These are phyloP conservation scores for Aphelenchoides besseyi DNA, from an alignment of 1,140 invertebrate species.

Conservation along the genomic window DNA sequence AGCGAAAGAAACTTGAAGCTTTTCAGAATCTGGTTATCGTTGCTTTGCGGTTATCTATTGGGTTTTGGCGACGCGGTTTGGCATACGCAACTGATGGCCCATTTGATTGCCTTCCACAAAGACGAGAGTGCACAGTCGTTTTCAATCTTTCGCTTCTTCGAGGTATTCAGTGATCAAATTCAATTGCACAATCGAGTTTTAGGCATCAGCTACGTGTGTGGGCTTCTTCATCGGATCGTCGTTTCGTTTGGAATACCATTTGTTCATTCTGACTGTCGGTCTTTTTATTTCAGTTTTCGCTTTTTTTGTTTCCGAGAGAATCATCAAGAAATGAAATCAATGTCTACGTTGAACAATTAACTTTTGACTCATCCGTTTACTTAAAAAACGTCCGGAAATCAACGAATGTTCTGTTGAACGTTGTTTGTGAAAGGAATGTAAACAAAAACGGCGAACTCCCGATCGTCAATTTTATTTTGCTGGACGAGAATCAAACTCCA, in stretches of 20 bases:
- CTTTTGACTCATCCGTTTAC: too few species aligned
- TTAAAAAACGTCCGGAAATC: too few species aligned
- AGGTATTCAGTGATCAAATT: neutral
- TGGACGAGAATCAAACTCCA: too few species aligned
- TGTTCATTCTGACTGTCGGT: neutral
- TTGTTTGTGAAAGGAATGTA: too few species aligned
- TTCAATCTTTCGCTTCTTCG: slow-evolving; percentile 88
- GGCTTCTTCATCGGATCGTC: neutral
- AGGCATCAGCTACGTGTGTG: neutral
- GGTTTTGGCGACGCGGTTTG: slow-evolving; percentile 71
- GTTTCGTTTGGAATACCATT: neutral
- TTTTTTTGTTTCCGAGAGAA: too few species aligned
- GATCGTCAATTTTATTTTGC: too few species aligned
- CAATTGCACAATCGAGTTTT: neutral
- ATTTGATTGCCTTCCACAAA: slow-evolving; percentile 79
- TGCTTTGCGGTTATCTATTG: slow-evolving; percentile 82
- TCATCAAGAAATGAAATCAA: too few species aligned
- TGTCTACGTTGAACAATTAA: too few species aligned
- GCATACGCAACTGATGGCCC: slow-evolving; percentile 70
- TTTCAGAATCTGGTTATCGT: slow-evolving; percentile 69
- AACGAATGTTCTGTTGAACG: too few species aligned
- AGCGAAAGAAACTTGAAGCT: too few species aligned
- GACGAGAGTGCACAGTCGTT: slow-evolving; percentile 85
- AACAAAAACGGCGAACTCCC: too few species aligned
- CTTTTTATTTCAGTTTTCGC: too few species aligned